Evolutionary conservation across 2,888 invertebrate species (phyloP).

Genomic region (Lasiommata megera): DNA sequence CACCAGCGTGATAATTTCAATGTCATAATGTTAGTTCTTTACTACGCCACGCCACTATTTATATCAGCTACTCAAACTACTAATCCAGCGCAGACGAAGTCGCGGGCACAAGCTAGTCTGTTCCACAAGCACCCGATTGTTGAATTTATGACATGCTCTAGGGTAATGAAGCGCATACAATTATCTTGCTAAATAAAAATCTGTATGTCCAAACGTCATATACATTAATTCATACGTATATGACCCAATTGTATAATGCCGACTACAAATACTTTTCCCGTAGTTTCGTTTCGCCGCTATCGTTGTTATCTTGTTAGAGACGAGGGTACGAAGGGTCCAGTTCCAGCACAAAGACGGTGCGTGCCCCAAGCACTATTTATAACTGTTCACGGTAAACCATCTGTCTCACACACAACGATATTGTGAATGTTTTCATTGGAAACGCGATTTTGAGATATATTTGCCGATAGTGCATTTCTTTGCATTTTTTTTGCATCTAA

Average conservation of each 20-base stretch:
- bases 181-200: not conserved
- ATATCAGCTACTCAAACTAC: too few species aligned
- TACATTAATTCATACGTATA: conserved; percentile 38
- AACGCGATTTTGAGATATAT: not conserved
- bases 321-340: conserved; percentile 75
- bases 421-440: not conserved
- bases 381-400: conserved; percentile 45
- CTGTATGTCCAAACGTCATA: not conserved
- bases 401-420: conserved; percentile 26
- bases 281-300: conserved; percentile 75
- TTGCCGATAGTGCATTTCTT: not conserved
- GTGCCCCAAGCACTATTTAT: conserved; percentile 43
- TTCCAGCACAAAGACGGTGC: conserved; percentile 46
- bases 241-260: conserved; percentile 67
- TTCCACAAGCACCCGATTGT: too few species aligned
- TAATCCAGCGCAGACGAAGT: too few species aligned
- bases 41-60: too few species aligned
- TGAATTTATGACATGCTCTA: too few species aligned
- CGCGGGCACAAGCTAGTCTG: too few species aligned
- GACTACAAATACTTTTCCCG: conserved; percentile 75
- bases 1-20: too few species aligned
- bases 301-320: conserved; percentile 81
- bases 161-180: not conserved
- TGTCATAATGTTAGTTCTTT: too few species aligned
- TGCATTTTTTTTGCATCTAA: not conserved